Base-by-base conservation (phyloP, 2,888 invertebrate genomes). In the Beris morrisii region DNA sequence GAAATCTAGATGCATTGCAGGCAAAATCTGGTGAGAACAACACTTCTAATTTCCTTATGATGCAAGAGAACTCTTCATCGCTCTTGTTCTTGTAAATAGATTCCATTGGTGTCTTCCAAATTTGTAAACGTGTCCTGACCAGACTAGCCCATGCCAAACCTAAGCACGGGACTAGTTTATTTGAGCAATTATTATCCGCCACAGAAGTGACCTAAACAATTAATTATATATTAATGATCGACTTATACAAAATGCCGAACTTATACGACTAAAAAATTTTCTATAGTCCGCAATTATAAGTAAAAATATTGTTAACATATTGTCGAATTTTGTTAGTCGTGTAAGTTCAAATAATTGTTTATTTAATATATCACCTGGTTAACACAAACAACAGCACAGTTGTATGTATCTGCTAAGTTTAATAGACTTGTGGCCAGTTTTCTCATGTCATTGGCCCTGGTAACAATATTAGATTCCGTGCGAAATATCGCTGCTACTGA, bases 401-500 rank as follows among this genome's bases (percentile, higher is more conserved):
- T 80, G 74, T 85, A 80, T 65, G 83, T 79, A 31, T 80, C 79
- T 11, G 84, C 82, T 56, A 89, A 78, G 65, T 81, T 78, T 57
- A 86, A 84, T 50, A 92, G 76, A 54, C 80, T 78, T 46, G 81
- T 77, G 0, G 85, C 87, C 70, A 91, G 77, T 65, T 78, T 78
- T 66, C 85, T 80, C 73, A 89, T 82, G 69, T 85, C 84, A 52
- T 82, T 81, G 2, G 87, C 84, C 72, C 89, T 81, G 30, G 75
- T 72, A 2, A 75, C 73, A 67, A 81, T 82, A 71, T 82, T 78
- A n/a, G 81, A 79, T 61, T 82, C 81, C 54, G 83, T 83, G 43
- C 89, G 82, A 77, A 88, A 91, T 43, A 88, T 79, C 1, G 88
- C 90, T 9, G 90, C 89, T 68, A 92, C 86, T 0, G 91, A 91